Evolutionary conservation across 2,113 vertebrate genomes (phyloP), one percentile per base, ranked within the genome.

Genomic region (Nothoprocta perdicaria): DNA sequence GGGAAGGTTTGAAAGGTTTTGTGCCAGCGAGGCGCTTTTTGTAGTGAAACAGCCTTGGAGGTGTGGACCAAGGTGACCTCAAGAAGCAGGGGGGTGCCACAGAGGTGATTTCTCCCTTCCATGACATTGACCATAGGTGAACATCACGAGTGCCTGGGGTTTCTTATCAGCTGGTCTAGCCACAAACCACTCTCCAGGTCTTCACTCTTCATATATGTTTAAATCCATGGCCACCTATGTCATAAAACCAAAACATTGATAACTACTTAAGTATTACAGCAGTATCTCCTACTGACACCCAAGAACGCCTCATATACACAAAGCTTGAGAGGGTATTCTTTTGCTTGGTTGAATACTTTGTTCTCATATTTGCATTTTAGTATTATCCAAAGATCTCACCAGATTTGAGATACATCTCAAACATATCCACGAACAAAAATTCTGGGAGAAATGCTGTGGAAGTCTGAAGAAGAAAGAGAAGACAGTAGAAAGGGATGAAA

Each of bases 131-230:
- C 1, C 9, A n/a, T 26, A 68, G 57, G 18, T 15, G 77, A 67
- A 7, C 0, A 86, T 22, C 0, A 2, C 13, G 7, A 1, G 0
- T 1, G 2, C 12, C 6, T 1, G 0, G 9, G 2, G 8, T 4
- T 91, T 8, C 15, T 26, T 38, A 15, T 4, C 7, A 89, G 46
- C 33, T 27, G 35, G 67, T 46, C n/a, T 57, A 75, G 53, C 18
- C 4, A 0, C 1, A 14, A 7, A 52, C 27, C 14, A 43, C 9
- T 17, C 13, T 84, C 7, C 53, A 17, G 29, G 53, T 57, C 53
- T 29, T 13, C 8, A 8, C 13, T 62, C 24, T 1, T 0, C 35
- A 6, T 26, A 7, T 29, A 10, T 55, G 8, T 46, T 62, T 55
- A 72, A 76, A 92, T 19, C 50, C 18, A 88, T 11, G 13, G 66